These are phyloP conservation scores for Leiothrix lutea DNA, from an alignment of 2,113 vertebrate species.

Conservation along the genomic window DNA sequence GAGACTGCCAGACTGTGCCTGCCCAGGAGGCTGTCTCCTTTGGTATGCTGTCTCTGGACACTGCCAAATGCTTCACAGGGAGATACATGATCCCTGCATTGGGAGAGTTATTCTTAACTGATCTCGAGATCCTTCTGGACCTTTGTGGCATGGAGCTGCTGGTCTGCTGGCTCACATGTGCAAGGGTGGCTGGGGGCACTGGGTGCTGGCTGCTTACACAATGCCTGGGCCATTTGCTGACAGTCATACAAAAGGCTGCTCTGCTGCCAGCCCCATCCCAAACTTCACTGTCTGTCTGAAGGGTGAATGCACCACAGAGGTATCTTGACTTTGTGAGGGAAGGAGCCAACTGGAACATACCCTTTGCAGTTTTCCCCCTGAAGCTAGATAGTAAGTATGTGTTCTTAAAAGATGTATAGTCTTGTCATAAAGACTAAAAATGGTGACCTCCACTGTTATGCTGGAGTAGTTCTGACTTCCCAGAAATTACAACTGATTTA, in stretches of 20 bases:
- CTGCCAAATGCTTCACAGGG: constrained; percentile 17
- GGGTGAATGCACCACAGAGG: background rate
- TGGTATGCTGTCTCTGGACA: background rate
- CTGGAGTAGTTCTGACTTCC: background rate
- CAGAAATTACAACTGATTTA: background rate
- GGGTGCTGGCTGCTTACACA: background rate
- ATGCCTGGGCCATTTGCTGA: accelerated
- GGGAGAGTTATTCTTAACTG: background rate
- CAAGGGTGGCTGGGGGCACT: background rate
- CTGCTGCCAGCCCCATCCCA: background rate
- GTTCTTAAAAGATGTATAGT: background rate
- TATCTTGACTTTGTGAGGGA: background rate
- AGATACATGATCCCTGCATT: background rate
- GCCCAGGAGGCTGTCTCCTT: background rate
- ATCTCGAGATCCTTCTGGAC: background rate
- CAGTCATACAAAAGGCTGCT: accelerated
- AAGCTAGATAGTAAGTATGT: background rate
- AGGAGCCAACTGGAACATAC: background rate
- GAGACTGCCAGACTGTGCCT: background rate
- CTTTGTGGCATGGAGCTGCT: background rate
- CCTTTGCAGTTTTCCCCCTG: background rate
- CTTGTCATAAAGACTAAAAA: background rate
- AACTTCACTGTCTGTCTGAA: background rate
- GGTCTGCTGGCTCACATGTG: background rate
- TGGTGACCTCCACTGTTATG: background rate